phyloP scores from a whole-genome alignment of 2,888 invertebrate species.

The Meganola albula region DNA sequence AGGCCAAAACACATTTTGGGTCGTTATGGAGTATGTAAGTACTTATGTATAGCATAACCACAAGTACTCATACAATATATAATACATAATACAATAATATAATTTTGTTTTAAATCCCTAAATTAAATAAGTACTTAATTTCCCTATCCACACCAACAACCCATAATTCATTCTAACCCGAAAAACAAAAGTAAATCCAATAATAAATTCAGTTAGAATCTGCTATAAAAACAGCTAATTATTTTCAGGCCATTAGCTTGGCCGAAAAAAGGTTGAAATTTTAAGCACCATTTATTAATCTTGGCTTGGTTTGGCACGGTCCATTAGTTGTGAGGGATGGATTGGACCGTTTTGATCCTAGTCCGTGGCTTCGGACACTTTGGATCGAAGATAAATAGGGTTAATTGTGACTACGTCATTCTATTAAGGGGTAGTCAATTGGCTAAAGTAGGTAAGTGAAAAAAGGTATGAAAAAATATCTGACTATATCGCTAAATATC shows the following conservation, averaged over 20 bases:
- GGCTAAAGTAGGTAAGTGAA: too few species aligned
- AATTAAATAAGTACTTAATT: slow-evolving; percentile 14
- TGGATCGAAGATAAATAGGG: slow-evolving; percentile 33
- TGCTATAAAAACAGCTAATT: slow-evolving; percentile 63
- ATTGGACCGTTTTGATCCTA: slow-evolving; percentile 28
- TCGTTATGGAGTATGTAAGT: too few species aligned
- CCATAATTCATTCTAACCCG: slow-evolving; percentile 56
- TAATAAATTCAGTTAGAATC: slow-evolving; percentile 50
- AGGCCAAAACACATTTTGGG: too few species aligned
- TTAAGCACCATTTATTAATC: slow-evolving; percentile 74
- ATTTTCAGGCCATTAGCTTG: slow-evolving; percentile 63
- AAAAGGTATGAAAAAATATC: too few species aligned
- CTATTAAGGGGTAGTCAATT: slow-evolving; percentile 21
- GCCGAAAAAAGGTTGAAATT: slow-evolving; percentile 74
- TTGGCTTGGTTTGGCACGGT: slow-evolving; percentile 42
- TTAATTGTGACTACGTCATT: slow-evolving; percentile 28
- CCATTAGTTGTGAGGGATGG: slow-evolving; percentile 65
- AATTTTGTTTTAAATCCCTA: too few species aligned
- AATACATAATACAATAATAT: too few species aligned
- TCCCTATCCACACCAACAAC: slow-evolving; percentile 15
- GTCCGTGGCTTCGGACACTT: slow-evolving; percentile 28
- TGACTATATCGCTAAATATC: too few species aligned
- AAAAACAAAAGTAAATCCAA: slow-evolving; percentile 36
- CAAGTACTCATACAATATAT: too few species aligned
- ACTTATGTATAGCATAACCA: too few species aligned